Conservation (phyloP, 2,888 invertebrate species). For the Alentia gelatinosa region DNA sequence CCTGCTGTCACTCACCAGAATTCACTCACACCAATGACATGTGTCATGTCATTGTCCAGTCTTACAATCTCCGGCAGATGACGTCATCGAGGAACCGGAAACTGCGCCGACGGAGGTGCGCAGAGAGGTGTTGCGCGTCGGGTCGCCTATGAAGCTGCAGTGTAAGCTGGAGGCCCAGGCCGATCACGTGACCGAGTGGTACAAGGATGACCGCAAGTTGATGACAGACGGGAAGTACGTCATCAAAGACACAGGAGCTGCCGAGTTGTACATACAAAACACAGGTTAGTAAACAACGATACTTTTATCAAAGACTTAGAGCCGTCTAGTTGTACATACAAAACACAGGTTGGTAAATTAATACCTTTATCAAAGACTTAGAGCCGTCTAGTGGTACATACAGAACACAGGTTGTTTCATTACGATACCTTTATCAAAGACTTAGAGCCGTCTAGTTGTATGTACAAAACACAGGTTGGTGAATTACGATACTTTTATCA, state of each 20-base stretch:
- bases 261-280: slow-evolving; percentile 56
- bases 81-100: not conserved
- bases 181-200: slow-evolving; percentile 57
- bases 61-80: slow-evolving; percentile 43
- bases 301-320: too few species aligned
- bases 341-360: too few species aligned
- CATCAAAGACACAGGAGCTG: slow-evolving; percentile 47
- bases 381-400: too few species aligned
- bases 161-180: slow-evolving; percentile 59
- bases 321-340: too few species aligned
- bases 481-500: too few species aligned
- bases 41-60: not conserved
- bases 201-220: slow-evolving; percentile 54
- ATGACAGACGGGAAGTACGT: slow-evolving; percentile 56
- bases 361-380: too few species aligned
- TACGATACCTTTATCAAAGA: too few species aligned
- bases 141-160: slow-evolving; percentile 51
- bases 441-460: too few species aligned
- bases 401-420: too few species aligned
- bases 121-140: slow-evolving; percentile 12
- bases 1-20: not conserved
- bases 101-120: slow-evolving; percentile 28
- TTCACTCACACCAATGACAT: not conserved
- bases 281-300: slow-evolving; percentile 49
- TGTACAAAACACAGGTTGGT: too few species aligned